A percentile compares a stretch with the other conserved stretches of the same genome.
These are phyloP conservation scores for Sebastes nivosus DNA, from an alignment of 2,797 vertebrate genomes.

Conservation along the genomic window DNA sequence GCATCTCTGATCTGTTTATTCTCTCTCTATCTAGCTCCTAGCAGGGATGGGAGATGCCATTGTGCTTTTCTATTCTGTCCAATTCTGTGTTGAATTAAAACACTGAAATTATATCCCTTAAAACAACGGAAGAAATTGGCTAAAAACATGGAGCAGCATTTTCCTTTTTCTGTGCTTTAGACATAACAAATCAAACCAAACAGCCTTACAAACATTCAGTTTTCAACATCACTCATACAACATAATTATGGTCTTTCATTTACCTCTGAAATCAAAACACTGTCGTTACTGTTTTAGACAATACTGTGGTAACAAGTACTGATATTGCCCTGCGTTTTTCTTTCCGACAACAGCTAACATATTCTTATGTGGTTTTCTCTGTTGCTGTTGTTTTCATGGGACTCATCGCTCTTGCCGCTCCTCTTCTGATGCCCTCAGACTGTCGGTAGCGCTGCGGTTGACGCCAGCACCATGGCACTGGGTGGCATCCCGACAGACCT, in stretches of 20 bases:
- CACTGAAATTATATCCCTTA: neutral
- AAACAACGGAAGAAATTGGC: neutral
- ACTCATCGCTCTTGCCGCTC: slow-evolving; percentile 17
- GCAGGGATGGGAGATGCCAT: neutral
- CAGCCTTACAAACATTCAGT: neutral
- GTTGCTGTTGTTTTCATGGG: slow-evolving; percentile 40
- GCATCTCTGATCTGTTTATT: slow-evolving; percentile 12
- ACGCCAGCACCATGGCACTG: slow-evolving; percentile 63
- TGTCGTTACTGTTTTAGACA: slow-evolving; percentile 25
- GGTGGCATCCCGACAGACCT: slow-evolving; percentile 71
- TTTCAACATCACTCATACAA: slow-evolving; percentile 16
- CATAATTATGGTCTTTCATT: slow-evolving; percentile 40
- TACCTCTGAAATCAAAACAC: slow-evolving; percentile 42
- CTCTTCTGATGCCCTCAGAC: slow-evolving; percentile 54
- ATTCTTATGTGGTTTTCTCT: slow-evolving; percentile 44
- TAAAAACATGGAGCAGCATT: neutral
- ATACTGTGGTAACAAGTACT: slow-evolving; percentile 7
- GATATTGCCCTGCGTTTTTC: slow-evolving; percentile 2
- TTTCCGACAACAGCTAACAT: neutral
- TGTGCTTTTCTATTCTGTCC: neutral
- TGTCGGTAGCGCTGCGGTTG: slow-evolving; percentile 50
- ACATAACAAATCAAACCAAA: slow-evolving; percentile 12
- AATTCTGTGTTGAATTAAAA: slow-evolving; percentile 11
- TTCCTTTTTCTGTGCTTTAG: slow-evolving; percentile 12
- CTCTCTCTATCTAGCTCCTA: neutral